Evolutionary conservation across 64 coral and sea anemone genomes (phyloP), one percentile per base, ranked within the genome.

Genomic region (Stylophora pistillata): DNA sequence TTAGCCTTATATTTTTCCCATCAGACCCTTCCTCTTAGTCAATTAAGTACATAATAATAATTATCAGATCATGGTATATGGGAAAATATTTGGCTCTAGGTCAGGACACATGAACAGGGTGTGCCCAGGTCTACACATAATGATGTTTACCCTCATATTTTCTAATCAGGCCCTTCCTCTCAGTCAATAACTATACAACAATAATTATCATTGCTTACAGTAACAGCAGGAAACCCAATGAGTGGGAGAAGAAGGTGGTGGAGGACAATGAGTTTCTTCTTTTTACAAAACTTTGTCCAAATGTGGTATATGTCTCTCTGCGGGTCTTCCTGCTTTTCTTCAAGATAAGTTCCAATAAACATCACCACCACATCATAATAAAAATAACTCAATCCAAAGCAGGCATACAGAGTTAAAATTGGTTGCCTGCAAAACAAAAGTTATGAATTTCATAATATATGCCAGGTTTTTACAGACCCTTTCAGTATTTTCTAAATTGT

Each of bases 331-430:
- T 85, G 73, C 26, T 92, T 86, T 72, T 92, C 90, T 32, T 92
- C 85, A 55, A 92, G 88, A 41, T 90, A 94, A 60, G 71, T 83
- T 62, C 34, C 93, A 85, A 84, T 78, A 71, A 81, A 94, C 93
- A 94, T 94, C 54, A 86, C 93, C 33, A 85, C 82, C 59, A 88
- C 61, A 77, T 94, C 93, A 81, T 94, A 94, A 71, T 80, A 90
- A 56, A 94, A 94, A 82, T 94, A 94, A 34, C 81, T 86, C 60
- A 90, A 53, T n/a, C 93, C 93, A 94, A 94, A 94, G 65, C 82
- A 90, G 13, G 79, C 70, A 87, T 94, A 94, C 62, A 87, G 64
- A 69, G 27, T 71, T 30, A 94, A 25, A 15, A 85, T 30, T 73
- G 77, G 75, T 29, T 86, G 82, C 56, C 93, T 94, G 76, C 10